Conservation (phyloP, 2,888 invertebrate species). For the Pandemis heparana region DNA sequence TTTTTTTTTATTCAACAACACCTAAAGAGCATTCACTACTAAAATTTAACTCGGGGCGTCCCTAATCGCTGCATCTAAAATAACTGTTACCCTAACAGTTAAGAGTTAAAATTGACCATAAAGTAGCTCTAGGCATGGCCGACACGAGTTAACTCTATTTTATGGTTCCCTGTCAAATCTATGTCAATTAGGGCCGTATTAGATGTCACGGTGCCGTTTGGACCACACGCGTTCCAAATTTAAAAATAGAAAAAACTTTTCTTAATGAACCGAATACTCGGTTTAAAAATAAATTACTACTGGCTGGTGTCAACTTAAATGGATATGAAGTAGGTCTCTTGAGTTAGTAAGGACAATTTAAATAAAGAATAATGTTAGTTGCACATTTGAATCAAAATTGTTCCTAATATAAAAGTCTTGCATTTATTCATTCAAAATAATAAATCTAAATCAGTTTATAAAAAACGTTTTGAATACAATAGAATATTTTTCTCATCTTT, state of each 20-base stretch:
- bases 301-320: neutral
- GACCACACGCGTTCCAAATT: slow-evolving; percentile 44
- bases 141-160: slow-evolving; percentile 67
- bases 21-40: slow-evolving; percentile 9
- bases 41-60: slow-evolving; percentile 5
- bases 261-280: neutral
- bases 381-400: neutral
- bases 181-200: slow-evolving; percentile 68
- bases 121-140: slow-evolving; percentile 48
- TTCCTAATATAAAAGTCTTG: neutral
- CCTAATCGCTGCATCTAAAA: slow-evolving; percentile 24
- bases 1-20: neutral
- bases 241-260: slow-evolving; percentile 27
- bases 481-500: slow-evolving; percentile 1
- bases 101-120: slow-evolving; percentile 45
- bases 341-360: neutral
- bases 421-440: neutral
- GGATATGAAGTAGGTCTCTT: neutral
- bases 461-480: slow-evolving; percentile 7
- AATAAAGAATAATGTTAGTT: neutral
- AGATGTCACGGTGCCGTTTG: slow-evolving; percentile 43
- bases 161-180: slow-evolving; percentile 58
- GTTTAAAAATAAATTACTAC: slow-evolving; percentile 6
- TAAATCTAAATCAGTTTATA: slow-evolving; percentile 1
- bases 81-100: slow-evolving; percentile 36